These are phyloP conservation scores for Okamejei kenojei DNA, from an alignment of 2,797 vertebrate genomes.

Conservation along the genomic window DNA sequence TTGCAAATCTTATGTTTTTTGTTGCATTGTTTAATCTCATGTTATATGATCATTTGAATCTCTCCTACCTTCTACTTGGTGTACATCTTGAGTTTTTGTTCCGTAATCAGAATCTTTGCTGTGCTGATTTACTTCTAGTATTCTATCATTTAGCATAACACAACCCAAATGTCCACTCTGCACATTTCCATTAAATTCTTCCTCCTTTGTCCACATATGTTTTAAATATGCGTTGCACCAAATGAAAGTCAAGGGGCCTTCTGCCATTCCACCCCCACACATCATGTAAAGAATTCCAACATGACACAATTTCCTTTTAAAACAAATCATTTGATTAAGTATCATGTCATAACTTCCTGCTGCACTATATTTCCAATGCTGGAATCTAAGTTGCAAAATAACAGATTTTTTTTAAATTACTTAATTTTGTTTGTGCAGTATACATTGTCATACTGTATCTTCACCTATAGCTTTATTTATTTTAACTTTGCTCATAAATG, in stretches of 20 bases:
- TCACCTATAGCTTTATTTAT: neutral
- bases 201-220: neutral
- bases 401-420: neutral
- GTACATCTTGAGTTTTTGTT: too few relatives aligned
- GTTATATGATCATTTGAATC: too few relatives aligned
- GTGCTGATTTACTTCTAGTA: neutral
- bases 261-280: neutral
- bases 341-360: neutral
- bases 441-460: too few relatives aligned
- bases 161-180: neutral
- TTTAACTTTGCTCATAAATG: neutral
- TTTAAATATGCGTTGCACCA: neutral
- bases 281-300: neutral
- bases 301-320: neutral
- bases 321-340: neutral
- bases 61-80: too few relatives aligned
- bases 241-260: neutral
- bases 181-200: neutral
- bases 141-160: neutral
- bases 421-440: neutral
- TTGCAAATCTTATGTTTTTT: too few relatives aligned
- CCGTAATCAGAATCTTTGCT: neutral
- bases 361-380: neutral
- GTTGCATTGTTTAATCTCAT: too few relatives aligned
- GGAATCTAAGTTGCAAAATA: neutral